These are phyloP conservation scores for Ciona savignyi DNA, from an alignment of 23 tunicate species.

Conservation along the genomic window DNA sequence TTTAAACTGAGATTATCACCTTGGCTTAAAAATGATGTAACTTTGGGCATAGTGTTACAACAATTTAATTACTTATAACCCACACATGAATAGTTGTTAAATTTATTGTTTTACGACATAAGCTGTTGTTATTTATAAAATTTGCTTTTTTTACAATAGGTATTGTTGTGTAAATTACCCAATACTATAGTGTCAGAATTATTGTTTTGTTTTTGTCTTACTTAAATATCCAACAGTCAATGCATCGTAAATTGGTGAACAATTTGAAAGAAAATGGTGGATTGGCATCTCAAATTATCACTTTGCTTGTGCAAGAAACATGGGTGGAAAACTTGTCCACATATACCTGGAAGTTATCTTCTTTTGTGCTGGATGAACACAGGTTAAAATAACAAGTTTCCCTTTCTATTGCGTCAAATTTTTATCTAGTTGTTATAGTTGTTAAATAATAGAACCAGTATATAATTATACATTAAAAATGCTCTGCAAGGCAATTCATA, in stretches of 20 bases:
- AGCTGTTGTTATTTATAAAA: no score
- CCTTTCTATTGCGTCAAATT: no score
- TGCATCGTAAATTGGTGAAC: constrained; percentile 36
- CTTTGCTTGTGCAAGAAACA: constrained; percentile 38
- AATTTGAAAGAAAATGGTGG: constrained; percentile 2
- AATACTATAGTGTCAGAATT: background rate
- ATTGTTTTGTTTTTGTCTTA: background rate
- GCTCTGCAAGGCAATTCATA: no score
- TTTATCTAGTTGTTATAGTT: no score
- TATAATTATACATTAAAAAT: no score
- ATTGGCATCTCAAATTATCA: constrained; percentile 14
- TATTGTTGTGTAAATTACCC: no score
- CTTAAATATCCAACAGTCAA: constrained; percentile 35
- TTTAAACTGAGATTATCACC: no score
- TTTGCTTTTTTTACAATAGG: no score
- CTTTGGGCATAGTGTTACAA: background rate
- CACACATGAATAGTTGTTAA: no score
- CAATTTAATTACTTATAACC: background rate
- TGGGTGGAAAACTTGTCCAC: constrained; percentile 32
- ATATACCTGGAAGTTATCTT: constrained; percentile 46
- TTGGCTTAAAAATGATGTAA: constrained; percentile 2
- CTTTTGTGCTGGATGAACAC: constrained; percentile 11
- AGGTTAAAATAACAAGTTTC: no score
- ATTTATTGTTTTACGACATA: no score
- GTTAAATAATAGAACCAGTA: no score